Base-by-base conservation (phyloP, 2,888 invertebrate genomes). In the Cancer borealis region DNA sequence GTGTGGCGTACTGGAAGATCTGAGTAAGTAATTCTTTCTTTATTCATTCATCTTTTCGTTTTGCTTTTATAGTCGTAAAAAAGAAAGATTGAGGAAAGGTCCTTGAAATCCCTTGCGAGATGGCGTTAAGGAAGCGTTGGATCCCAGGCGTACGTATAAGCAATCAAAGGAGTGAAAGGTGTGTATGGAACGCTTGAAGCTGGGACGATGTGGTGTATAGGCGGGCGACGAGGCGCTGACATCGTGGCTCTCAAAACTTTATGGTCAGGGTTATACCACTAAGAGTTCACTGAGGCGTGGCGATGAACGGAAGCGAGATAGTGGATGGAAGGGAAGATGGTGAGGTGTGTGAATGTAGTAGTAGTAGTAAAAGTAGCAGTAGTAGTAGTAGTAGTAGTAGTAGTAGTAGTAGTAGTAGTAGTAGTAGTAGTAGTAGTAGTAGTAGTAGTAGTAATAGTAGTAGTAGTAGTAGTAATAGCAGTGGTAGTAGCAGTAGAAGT, bases 341-440 rank as follows among this genome's bases (percentile, higher is more conserved):
- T 88, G 88, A 46, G 88, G 21, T 39, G 88, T 88, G 89, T 47
- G 46, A 46, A 49, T 47, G 89, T 39, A 5, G 12, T n/a, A 10
- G 10, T 21, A 21, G 26, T 47, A 89, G 39, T 39, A 39, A 39
- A 39, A 45, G 39, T 88, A 66, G 66, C 1, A 66, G 66, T 66
- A 66, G 66, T n/a, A 21, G 66, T 66, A 66, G 10, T 66, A 39
- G 14, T 30, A 84, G 84, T 84, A 84, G 39, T 84, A 84, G 84
- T 84, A 84, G 84, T 84, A 84, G 84, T 84, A 84, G 84, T 84
- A 84, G 84, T 84, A 84, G 84, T 84, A 84, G 39, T 84, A 84
- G 79, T 84, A 84, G 79, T 84, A 84, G 79, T 79, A 79, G 79
- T 79, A 79, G 79, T 79, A 79, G 79, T 79, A 79, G 26, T 79